Base-by-base conservation (phyloP, 2,113 vertebrate genomes). In the Isichthys henryi region DNA sequence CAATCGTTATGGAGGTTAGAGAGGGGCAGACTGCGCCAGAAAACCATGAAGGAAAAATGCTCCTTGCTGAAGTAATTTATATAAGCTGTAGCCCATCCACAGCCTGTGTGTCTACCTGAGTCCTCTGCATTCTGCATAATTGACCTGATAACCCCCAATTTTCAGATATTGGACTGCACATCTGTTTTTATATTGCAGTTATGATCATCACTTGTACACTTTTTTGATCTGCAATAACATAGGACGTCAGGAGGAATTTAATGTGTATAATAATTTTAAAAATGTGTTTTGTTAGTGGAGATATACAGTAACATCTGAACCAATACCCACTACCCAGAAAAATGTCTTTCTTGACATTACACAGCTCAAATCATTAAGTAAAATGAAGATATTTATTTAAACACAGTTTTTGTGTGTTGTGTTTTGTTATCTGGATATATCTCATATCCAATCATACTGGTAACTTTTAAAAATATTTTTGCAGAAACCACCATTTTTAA, bases 201-300 rank as follows among this genome's bases (percentile, higher is more conserved):
- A 17, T 87, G 58, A 23, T 27, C 31, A 48, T 70, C 58, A 39
- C 17, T n/a, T 90, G 39, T 87, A 77, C 13, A 23, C 49, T n/a
- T 62, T n/a, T n/a, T 62, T 62, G 56, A n/a, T 62, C 23, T 62
- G 85, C n/a, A 27, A 3, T 13, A 19, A 27, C 11, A 53, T 66
- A 17, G 46, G 45, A 89, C 15, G 23, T 45, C 27, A 87, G 11
- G 46, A 86, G 50, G 83, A 87, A 87, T 90, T 87, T 66, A 88
- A 45, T 46, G 27, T 17, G 82, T n/a, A 8, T 53, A 10, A 56
- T 17, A 9, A n/a, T 62, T 21, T 56, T 0, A 21, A 21, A 23
- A 86, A 86, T 66, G 48, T 31, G 49, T 13, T 86, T 86, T 53
- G 49, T 15, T 21, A 50, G n/a, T 52, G 17, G 2, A 45, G 19